These are phyloP conservation scores for Hystrix cristata DNA, from an alignment of 2,113 vertebrate species.

Conservation along the genomic window DNA sequence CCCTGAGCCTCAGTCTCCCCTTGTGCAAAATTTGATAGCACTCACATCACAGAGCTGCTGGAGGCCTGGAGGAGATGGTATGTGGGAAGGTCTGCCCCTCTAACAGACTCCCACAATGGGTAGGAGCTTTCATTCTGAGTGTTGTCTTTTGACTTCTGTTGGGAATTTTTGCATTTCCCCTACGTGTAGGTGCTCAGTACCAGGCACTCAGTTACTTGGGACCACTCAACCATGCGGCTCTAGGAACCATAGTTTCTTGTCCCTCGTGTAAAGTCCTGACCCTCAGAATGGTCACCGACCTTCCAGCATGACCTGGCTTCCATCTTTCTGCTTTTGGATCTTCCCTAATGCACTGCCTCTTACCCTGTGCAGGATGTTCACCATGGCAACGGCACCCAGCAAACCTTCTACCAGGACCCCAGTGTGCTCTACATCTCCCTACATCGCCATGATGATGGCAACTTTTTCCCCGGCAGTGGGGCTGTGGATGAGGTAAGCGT, in stretches of 20 bases:
- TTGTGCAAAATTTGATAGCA: background rate
- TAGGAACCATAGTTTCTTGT: background rate
- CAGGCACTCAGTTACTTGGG: background rate
- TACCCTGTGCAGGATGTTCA: slow-evolving; percentile 92
- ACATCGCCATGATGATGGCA: slow-evolving; percentile 94
- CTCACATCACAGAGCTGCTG: background rate
- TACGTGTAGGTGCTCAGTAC: background rate
- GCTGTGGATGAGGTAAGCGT: slow-evolving; percentile 91
- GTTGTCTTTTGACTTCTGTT: background rate
- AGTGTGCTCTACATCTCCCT: slow-evolving; percentile 95
- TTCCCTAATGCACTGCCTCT: background rate
- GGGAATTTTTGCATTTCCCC: background rate
- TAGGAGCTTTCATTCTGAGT: background rate
- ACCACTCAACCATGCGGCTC: background rate
- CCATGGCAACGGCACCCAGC: slow-evolving; percentile 95
- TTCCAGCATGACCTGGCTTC: background rate
- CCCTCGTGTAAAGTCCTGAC: background rate
- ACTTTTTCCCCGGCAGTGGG: slow-evolving; percentile 95
- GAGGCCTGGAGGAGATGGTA: background rate
- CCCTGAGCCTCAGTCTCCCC: background rate
- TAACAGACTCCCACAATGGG: accelerated
- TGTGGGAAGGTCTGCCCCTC: background rate
- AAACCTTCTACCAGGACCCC: slow-evolving; percentile 95
- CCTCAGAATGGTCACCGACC: background rate
- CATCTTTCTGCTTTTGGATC: background rate